These are phyloP conservation scores for Nesoenas mayeri DNA, from an alignment of 2,113 vertebrate genomes.

Conservation along the genomic window DNA sequence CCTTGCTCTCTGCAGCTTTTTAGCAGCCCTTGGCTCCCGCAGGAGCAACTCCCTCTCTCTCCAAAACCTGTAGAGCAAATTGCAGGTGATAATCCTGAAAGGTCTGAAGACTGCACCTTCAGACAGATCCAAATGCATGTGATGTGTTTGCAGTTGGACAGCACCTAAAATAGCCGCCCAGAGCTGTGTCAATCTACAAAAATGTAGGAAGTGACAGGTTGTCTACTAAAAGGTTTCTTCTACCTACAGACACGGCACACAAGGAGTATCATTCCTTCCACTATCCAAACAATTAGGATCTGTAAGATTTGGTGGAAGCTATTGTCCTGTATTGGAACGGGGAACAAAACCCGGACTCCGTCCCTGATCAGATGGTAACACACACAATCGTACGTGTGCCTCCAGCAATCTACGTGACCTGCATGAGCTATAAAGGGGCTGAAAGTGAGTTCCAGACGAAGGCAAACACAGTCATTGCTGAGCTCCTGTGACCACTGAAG, in stretches of 20 bases:
- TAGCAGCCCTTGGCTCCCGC: background rate
- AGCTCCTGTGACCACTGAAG: background rate
- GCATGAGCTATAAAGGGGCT: background rate
- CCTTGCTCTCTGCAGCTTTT: background rate
- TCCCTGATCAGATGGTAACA: fast-evolving
- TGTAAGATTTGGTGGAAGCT: background rate
- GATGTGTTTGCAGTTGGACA: background rate
- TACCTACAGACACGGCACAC: background rate
- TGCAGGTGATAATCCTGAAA: background rate
- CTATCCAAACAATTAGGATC: background rate
- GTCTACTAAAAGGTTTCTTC: background rate
- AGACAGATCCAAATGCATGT: background rate
- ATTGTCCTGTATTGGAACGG: background rate
- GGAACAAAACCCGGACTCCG: background rate
- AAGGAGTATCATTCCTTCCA: background rate
- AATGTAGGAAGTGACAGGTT: background rate
- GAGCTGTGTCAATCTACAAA: background rate
- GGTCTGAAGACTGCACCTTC: background rate
- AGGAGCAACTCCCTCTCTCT: background rate
- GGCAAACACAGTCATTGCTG: background rate
- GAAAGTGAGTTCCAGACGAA: background rate
- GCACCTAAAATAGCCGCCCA: background rate
- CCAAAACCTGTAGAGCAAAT: background rate
- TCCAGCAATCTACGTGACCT: background rate
- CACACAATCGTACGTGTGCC: fast-evolving